A percentile compares a stretch with the other conserved stretches of the same genome.
These are phyloP conservation scores for Dipodomys merriami DNA, from an alignment of 2,113 vertebrate genomes.

Conservation along the genomic window DNA sequence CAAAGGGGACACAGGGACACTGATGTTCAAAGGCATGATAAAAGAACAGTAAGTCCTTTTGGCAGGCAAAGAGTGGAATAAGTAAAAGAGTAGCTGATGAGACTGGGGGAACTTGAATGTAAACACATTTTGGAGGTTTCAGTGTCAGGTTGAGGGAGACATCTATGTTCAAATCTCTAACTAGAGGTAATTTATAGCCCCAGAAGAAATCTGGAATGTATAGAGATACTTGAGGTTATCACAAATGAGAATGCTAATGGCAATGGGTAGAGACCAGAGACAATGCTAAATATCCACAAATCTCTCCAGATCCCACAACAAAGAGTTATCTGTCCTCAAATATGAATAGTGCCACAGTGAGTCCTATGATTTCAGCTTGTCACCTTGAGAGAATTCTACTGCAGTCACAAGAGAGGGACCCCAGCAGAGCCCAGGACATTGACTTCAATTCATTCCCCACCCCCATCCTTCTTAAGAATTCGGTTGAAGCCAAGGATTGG, in stretches of 20 bases:
- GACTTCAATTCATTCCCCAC: too few species aligned
- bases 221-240: not conserved
- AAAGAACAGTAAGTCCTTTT: not conserved
- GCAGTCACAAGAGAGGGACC: not conserved
- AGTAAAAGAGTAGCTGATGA: not conserved
- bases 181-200: not conserved
- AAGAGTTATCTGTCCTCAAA: not conserved
- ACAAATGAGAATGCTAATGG: not conserved
- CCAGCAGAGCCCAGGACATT: not conserved
- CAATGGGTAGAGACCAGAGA: not conserved
- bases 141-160: not conserved
- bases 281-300: not conserved
- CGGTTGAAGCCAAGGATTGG: not conserved
- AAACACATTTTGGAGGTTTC: not conserved
- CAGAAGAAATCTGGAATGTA: not conserved
- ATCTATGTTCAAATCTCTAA: not conserved
- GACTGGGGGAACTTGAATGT: not conserved
- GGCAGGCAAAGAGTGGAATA: not conserved
- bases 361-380: not conserved
- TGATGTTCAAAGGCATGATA: not conserved
- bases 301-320: not conserved
- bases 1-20: not conserved
- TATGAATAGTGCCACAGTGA: not conserved
- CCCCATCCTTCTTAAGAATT: not conserved
- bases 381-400: not conserved